Evolutionary conservation across 2,888 invertebrate species (phyloP).

Genomic region (Argynnis bischoffii): DNA sequence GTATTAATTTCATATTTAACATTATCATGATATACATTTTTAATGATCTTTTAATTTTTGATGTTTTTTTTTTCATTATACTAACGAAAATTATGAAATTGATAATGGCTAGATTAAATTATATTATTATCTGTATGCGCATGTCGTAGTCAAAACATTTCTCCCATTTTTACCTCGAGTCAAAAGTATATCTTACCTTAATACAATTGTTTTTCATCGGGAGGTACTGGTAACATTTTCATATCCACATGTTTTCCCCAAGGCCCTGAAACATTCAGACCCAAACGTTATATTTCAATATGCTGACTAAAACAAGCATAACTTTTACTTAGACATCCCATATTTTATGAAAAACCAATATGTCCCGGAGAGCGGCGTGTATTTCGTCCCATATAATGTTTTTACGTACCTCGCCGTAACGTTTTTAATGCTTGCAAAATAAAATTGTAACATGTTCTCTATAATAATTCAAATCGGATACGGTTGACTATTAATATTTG

Average conservation of each 20-base stretch:
- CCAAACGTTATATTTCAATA: conserved; percentile 76
- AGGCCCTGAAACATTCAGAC: conserved; percentile 61
- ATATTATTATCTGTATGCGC: too few relatives aligned
- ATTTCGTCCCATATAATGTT: conserved; percentile 1
- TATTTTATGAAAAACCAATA: conserved; percentile 57
- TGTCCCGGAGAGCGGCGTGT: conserved; percentile 30
- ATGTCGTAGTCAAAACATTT: conserved; percentile 19
- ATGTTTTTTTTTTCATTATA: too few relatives aligned
- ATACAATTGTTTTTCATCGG: conserved; percentile 47
- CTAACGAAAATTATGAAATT: too few relatives aligned
- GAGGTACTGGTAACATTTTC: conserved; percentile 43
- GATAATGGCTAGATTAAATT: too few relatives aligned
- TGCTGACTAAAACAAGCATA: conserved; percentile 66
- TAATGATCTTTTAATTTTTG: too few relatives aligned
- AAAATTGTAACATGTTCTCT: background rate
- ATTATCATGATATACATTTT: too few relatives aligned
- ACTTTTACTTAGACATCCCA: conserved; percentile 58
- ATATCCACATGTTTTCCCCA: conserved; percentile 54
- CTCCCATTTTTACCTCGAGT: background rate
- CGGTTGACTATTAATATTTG: too few relatives aligned
- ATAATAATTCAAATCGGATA: background rate
- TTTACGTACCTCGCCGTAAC: background rate
- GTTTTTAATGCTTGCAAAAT: conserved; percentile 3
- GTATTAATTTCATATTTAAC: too few relatives aligned
- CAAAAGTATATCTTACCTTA: conserved; percentile 48